Evolutionary conservation across 2,797 vertebrate species (phyloP).

Genomic region (Sebastes vulpes): DNA sequence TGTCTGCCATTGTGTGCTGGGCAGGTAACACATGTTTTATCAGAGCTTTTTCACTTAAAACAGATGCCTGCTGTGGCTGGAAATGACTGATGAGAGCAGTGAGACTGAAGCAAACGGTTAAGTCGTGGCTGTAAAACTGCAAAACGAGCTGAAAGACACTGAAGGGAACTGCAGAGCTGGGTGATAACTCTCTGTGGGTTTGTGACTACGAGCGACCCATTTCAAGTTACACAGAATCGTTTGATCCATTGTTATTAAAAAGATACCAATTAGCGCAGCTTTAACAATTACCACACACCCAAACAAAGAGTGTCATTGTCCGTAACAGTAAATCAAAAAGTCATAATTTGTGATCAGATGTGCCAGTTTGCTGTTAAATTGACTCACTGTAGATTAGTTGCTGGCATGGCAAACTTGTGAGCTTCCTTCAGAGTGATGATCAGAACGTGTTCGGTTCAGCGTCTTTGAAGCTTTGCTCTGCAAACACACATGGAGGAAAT

Average conservation of each 20-base stretch:
- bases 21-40: background rate
- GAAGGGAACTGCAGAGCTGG: background rate
- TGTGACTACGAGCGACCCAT: background rate
- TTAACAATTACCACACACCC: background rate
- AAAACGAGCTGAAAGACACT: background rate
- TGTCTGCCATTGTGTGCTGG: background rate
- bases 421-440: conserved; percentile 12
- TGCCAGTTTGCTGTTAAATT: conserved; percentile 6
- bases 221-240: background rate
- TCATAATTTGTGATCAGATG: background rate
- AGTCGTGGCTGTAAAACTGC: background rate
- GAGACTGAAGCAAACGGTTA: background rate
- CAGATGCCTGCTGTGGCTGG: background rate
- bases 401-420: background rate
- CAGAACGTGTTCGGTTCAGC: conserved; percentile 13
- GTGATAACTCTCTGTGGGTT: background rate
- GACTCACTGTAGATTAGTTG: conserved; percentile 6
- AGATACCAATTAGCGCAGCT: background rate
- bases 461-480: conserved; percentile 32
- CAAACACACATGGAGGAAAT: conserved; percentile 29
- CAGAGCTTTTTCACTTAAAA: background rate
- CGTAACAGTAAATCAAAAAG: conserved; percentile 10
- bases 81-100: background rate
- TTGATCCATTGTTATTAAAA: background rate
- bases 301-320: conserved; percentile 5